These are phyloP conservation scores for Brachyistius frenatus DNA, from an alignment of 2,113 vertebrate species.

Conservation along the genomic window DNA sequence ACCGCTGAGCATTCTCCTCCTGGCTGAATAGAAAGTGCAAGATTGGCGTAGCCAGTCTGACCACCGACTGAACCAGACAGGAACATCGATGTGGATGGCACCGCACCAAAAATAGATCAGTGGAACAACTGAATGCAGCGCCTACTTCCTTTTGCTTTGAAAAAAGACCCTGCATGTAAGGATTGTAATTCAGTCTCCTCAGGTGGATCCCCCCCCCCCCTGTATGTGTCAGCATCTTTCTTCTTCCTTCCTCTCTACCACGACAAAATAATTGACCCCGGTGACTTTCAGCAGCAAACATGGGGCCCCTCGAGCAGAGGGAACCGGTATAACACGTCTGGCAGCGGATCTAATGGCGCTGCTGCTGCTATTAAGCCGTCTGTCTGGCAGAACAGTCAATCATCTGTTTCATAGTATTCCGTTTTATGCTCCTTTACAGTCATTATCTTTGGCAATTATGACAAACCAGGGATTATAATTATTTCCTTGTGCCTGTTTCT, in stretches of 20 bases:
- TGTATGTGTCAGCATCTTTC: constrained; percentile 28
- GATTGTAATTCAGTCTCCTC: not conserved
- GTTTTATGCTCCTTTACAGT: constrained; percentile 1
- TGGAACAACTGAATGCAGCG: constrained; percentile 47
- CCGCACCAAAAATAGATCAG: constrained; percentile 64
- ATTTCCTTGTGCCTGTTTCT: not conserved
- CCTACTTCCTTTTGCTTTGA: constrained; percentile 22
- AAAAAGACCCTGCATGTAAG: not conserved
- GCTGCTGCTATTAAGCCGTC: not conserved
- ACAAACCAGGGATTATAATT: not conserved
- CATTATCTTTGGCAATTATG: constrained; percentile 7
- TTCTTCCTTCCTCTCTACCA: not conserved
- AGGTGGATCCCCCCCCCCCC: constrained; percentile 2
- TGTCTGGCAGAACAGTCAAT: constrained; percentile 29
- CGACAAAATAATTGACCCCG: constrained; percentile 16
- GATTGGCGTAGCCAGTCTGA: constrained; percentile 23
- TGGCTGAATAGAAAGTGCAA: constrained; percentile 55
- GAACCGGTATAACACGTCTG: constrained; percentile 31
- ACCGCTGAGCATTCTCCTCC: constrained; percentile 53
- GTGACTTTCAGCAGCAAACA: constrained; percentile 33
- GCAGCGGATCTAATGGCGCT: constrained; percentile 2
- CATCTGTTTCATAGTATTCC: not conserved
- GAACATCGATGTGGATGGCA: constrained; percentile 64
- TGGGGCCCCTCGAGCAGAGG: constrained; percentile 1
- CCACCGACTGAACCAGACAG: constrained; percentile 44